Evolutionary conservation across 2,888 invertebrate species (phyloP).

Genomic region (Ectemnius continuus): DNA sequence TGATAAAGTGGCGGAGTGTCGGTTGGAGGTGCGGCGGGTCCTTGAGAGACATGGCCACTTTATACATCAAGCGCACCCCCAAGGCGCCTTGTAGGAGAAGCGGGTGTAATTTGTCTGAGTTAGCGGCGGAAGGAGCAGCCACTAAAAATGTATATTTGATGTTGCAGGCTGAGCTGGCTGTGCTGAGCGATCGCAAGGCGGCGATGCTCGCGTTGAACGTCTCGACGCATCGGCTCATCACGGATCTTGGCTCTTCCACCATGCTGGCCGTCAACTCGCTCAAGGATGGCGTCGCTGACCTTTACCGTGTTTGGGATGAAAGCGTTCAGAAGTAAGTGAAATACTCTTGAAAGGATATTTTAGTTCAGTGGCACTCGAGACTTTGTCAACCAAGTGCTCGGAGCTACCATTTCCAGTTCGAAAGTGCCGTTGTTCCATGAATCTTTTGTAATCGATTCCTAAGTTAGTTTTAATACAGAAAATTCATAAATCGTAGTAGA

Average conservation of each 20-base stretch:
- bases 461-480: too few relatives aligned
- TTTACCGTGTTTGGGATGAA: conserved; percentile 86
- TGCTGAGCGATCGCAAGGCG: conserved; percentile 80
- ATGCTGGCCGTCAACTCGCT: conserved; percentile 79
- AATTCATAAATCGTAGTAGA: too few relatives aligned
- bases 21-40: conserved; percentile 15
- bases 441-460: too few relatives aligned
- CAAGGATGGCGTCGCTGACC: conserved; percentile 83
- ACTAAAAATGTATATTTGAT: conserved; percentile 73
- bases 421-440: too few relatives aligned
- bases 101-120: conserved; percentile 73
- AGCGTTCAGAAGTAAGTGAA: conserved; percentile 83
- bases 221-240: conserved; percentile 80
- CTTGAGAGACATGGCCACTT: conserved; percentile 50
- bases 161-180: conserved; percentile 82
- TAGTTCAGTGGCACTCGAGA: not conserved
- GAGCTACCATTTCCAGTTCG: not conserved
- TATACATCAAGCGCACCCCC: conserved; percentile 62
- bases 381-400: not conserved
- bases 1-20: not conserved
- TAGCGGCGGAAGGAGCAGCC: conserved; percentile 59
- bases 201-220: conserved; percentile 82
- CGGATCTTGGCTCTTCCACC: conserved; percentile 80
- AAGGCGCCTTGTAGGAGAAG: conserved; percentile 32
- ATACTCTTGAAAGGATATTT: not conserved